Evolutionary conservation across 2,888 invertebrate species (phyloP), one percentile per base, ranked within the genome.

Genomic region (Fragum fragum): DNA sequence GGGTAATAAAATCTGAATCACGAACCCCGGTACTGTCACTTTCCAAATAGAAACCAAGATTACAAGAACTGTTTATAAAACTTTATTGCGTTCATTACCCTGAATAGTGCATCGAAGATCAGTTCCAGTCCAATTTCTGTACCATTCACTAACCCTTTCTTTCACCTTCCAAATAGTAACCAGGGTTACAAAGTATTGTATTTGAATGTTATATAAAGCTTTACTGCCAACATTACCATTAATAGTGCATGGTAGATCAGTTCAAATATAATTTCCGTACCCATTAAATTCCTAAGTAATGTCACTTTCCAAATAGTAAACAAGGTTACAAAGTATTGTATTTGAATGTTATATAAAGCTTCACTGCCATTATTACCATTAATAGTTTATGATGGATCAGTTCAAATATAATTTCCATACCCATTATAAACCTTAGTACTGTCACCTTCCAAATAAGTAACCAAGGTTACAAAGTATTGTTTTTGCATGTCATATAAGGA

Each of bases 331-430:
- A 21, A n/a, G 39, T 6, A 9, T 39, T n/a, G n/a, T n/a, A n/a
- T n/a, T n/a, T n/a, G n/a, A 39, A n/a, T n/a, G n/a, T n/a, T n/a
- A n/a, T n/a, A n/a, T n/a, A n/a, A n/a, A n/a, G n/a, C n/a, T n/a
- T n/a, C n/a, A n/a, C n/a, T n/a, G n/a, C 39, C n/a, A n/a, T n/a
- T n/a, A n/a, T n/a, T n/a, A n/a, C n/a, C n/a, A n/a, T n/a, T n/a
- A 47, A 47, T 47, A n/a, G n/a, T 47, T 53, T 84, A 87, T 6
- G n/a, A 53, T 5, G 84, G 81, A 6, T 73, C 32, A 1, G 68
- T n/a, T 21, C 26, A 32, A 55, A 26, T 68, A 55, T 68, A 68
- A 11, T 26, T 39, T 26, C 74, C 74, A 32, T 28, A 55, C 21
- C 26, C n/a, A 16, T 23, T 23, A 75, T 66, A 68, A 1, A 68